Conservation (phyloP, 2,888 invertebrate species). For the Leuctra nigra region DNA sequence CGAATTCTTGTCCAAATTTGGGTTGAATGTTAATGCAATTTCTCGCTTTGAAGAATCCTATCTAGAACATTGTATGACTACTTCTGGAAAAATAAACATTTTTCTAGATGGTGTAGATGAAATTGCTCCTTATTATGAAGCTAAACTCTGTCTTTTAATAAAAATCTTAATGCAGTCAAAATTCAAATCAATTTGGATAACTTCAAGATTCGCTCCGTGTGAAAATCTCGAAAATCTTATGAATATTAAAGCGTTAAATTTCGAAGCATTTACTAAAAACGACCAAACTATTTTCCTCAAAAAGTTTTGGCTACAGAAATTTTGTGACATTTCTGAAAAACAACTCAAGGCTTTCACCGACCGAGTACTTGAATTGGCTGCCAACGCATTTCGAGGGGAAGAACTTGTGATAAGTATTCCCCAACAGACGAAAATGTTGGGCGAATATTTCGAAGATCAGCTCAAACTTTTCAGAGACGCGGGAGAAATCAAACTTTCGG, state of each 20-base stretch:
- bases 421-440: conserved; percentile 17
- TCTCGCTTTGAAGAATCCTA: conserved; percentile 1
- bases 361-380: neutral
- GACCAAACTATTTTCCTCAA: conserved; percentile 8
- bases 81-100: neutral
- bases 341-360: neutral
- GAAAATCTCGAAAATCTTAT: conserved; percentile 11
- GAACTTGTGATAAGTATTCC: conserved; percentile 19
- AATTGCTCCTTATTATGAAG: conserved; percentile 15
- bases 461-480: neutral
- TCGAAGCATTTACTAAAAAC: conserved; percentile 11
- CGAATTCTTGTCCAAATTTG: neutral
- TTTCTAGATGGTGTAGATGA: conserved; percentile 21
- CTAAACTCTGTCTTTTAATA: neutral
- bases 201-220: conserved; percentile 3
- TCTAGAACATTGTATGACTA: conserved; percentile 7
- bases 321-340: neutral
- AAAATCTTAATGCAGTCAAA: neutral
- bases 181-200: conserved; percentile 11
- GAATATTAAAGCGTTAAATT: neutral
- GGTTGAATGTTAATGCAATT: neutral
- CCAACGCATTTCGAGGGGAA: conserved; percentile 1
- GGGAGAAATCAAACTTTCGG: neutral
- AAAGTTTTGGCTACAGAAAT: neutral
- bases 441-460: conserved; percentile 16